Evolutionary conservation across 2,888 invertebrate genomes (phyloP), one percentile per base, ranked within the genome.

Genomic region (Lasioglossum zephyrum): DNA sequence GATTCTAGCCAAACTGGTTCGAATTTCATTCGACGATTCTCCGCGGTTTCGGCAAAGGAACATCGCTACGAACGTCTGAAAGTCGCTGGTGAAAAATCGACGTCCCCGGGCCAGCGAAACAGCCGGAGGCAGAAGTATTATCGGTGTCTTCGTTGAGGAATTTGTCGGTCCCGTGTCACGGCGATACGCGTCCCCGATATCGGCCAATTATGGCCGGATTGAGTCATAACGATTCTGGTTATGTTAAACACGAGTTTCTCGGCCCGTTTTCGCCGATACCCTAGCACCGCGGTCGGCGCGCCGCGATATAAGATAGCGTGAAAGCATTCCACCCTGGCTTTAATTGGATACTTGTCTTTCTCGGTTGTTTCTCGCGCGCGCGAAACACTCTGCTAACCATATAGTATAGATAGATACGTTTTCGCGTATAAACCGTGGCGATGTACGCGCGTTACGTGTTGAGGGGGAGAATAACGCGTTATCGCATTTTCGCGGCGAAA

Each of bases 201-300:
- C 80, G 22, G 77, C 79, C 79, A 80, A 83, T 88, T 77, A 85
- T 74, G 82, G 63, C 69, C 73, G 72, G 76, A 90, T 90, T 88
- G 87, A 89, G 90, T 88, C 88, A 82, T 85, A 87, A 85, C 79
- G 82, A 78, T 82, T 85, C 89, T 87, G 82, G 84, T 88, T 88
- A 90, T 90, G 90, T 75, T 87, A 90, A 89, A 79, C 78, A 73
- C 75, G 73, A 57, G 76, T 77, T 82, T 77, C 87, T 81, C 41
- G 47, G 74, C 78, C 49, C 77, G 77, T 85, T 87, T 83, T 73
- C 57, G 87, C 73, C 85, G 77, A 73, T 73, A 66, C 66, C 66
- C 66, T 66, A 66, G 36, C 39, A 36, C 16, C 31, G 77, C 72
- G 63, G 78, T 74, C 53, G 84, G 49, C 84, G 79, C 73, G 57